These are phyloP conservation scores for Scatophagus argus DNA, from an alignment of 2,113 vertebrate genomes.

Conservation along the genomic window DNA sequence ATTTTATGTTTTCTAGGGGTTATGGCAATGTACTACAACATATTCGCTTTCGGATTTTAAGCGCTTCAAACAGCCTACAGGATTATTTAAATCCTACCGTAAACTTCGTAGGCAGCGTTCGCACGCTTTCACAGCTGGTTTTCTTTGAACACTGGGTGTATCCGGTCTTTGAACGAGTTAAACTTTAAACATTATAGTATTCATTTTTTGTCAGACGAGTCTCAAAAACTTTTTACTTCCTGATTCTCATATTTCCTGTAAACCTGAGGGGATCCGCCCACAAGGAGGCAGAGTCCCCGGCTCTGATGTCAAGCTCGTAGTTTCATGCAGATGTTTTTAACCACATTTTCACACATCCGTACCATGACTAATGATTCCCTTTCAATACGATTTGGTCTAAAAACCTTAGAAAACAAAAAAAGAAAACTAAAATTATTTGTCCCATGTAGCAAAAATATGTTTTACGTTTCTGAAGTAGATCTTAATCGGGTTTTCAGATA, in stretches of 20 bases:
- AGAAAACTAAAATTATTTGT: no score
- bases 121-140: constrained; percentile 11
- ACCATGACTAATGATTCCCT: no score
- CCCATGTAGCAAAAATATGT: no score
- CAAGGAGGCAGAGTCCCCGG: constrained; percentile 15
- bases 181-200: neutral
- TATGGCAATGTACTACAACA: neutral
- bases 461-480: no score
- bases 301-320: neutral
- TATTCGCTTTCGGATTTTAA: neutral
- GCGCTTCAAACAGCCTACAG: neutral
- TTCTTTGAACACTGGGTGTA: neutral
- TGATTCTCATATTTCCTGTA: constrained; percentile 80
- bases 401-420: no score
- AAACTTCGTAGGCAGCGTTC: constrained; percentile 10
- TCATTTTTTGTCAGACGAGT: constrained; percentile 27
- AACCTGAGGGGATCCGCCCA: constrained; percentile 69
- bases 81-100: constrained; percentile 62
- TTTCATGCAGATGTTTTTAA: no score
- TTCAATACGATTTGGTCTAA: no score
- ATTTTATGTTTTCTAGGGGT: neutral
- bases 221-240: constrained; percentile 74
- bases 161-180: neutral
- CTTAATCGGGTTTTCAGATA: no score
- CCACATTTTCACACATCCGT: neutral